phyloP scores from a whole-genome alignment of 2,888 invertebrate genomes.

The Phania funesta region DNA sequence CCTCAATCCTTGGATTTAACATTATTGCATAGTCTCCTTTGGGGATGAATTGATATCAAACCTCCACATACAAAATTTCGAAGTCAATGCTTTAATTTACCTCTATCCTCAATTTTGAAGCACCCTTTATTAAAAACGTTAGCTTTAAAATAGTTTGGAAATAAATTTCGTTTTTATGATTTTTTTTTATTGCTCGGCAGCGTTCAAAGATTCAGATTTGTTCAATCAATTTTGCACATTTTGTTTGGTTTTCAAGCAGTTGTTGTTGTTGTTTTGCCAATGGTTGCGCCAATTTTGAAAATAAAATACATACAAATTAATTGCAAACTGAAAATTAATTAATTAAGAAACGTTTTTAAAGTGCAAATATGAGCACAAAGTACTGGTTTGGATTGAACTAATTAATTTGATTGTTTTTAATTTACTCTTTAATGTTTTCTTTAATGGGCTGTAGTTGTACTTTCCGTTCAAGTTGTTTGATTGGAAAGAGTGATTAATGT shows the following conservation, averaged over 20 bases:
- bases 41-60: too few species aligned
- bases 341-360: conserved; percentile 35
- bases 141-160: not conserved
- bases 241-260: not conserved
- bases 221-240: not conserved
- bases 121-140: too few species aligned
- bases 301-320: conserved; percentile 27
- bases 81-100: too few species aligned
- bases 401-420: conserved; percentile 3
- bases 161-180: too few species aligned
- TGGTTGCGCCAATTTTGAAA: conserved; percentile 13
- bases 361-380: conserved; percentile 43
- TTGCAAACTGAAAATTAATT: conserved; percentile 16
- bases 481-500: conserved; percentile 17
- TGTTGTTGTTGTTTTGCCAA: not conserved
- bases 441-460: not conserved
- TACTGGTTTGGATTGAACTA: conserved; percentile 30
- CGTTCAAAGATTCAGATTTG: not conserved
- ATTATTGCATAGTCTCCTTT: too few species aligned
- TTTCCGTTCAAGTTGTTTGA: not conserved
- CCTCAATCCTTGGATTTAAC: too few species aligned
- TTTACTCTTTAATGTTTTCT: conserved; percentile 3
- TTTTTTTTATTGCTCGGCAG: not conserved
- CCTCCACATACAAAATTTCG: too few species aligned
- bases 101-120: too few species aligned